Base-by-base conservation (phyloP, 2,797 vertebrate genomes). In the Sternarchorhynchus goeldii region DNA sequence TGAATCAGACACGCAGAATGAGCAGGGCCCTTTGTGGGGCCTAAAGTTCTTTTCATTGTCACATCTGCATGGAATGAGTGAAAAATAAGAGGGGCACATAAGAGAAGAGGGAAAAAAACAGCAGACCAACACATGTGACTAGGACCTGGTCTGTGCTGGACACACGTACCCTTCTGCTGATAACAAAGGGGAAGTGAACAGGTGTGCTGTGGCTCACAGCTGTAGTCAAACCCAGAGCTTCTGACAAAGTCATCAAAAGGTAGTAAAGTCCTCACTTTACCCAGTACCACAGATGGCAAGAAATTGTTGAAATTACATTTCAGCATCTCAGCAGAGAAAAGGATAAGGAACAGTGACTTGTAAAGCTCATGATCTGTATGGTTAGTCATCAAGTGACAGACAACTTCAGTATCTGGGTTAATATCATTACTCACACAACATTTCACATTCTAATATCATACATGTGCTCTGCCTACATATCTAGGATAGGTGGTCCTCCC, bases 101-200 rank as follows among this genome's bases (percentile, higher is more conserved):
- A 50, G 45, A 12, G 45, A 50, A 12, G 12, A 25, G 25, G 45
- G 77, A 75, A 73, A 85, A 63, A 18, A 32, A 66, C 75, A 29
- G 21, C 74, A 25, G 70, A 21, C 41, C 76, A 76, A 58, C 45
- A 79, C 73, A 67, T 32, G 17, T 18, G 59, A 72, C 25, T 39
- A 55, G 74, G 55, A 83, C 66, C 53, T 60, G 72, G 70, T 34
- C 73, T 74, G 81, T 75, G 76, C 82, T 82, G 84, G 77, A 66
- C 77, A 84, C 87, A 86, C 84, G 82, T 77, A 80, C 71, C 57
- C 16, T 55, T 62, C 7, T 53, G 57, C 55, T 88, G 89, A 92
- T 91, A 91, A 86, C 84, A 84, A 59, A 76, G 58, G 86, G 78
- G 66, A 86, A 83, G 74, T 31, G 79, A 87, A 84, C 91, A 92